A percentile compares a stretch with the other conserved stretches of the same genome.
Evolutionary conservation across 2,113 vertebrate species (phyloP).

Genomic region (Hippocampus barbouri): DNA sequence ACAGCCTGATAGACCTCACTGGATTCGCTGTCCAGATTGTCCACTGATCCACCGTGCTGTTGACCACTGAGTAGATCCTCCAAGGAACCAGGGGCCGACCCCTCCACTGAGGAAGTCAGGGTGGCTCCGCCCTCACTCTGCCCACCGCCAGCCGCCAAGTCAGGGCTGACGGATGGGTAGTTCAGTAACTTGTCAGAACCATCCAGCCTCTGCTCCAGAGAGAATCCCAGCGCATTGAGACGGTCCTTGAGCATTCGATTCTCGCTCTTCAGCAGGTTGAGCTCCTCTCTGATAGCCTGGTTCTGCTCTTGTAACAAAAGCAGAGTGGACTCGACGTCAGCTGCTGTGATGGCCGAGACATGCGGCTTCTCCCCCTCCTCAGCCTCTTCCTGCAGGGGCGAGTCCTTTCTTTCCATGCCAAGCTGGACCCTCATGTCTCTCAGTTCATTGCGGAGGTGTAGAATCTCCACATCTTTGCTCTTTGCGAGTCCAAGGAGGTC

Average conservation of each 20-base stretch:
- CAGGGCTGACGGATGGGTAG: constrained; percentile 83
- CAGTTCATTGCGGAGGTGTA: constrained; percentile 83
- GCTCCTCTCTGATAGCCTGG: constrained; percentile 83
- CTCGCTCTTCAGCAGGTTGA: constrained; percentile 89
- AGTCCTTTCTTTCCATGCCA: constrained; percentile 76
- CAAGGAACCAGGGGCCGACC: constrained; percentile 88
- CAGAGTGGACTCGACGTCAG: constrained; percentile 84
- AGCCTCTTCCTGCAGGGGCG: constrained; percentile 50
- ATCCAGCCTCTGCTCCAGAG: constrained; percentile 86
- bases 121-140: constrained; percentile 83
- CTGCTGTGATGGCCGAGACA: constrained; percentile 74
- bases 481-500: constrained; percentile 86
- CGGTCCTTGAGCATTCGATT: constrained; percentile 94
- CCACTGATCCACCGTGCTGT: constrained; percentile 86
- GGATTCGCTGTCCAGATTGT: constrained; percentile 92
- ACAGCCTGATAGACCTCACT: constrained; percentile 92
- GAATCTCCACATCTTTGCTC: constrained; percentile 89
- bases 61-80: constrained; percentile 88
- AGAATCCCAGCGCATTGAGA: constrained; percentile 90
- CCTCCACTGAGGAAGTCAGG: constrained; percentile 87
- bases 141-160: constrained; percentile 72
- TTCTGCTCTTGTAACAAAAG: constrained; percentile 90
- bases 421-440: constrained; percentile 86
- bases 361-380: constrained; percentile 76
- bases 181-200: constrained; percentile 83